Evolutionary conservation across 2,888 invertebrate species (phyloP).

Genomic region (Galerucella nymphaeae): DNA sequence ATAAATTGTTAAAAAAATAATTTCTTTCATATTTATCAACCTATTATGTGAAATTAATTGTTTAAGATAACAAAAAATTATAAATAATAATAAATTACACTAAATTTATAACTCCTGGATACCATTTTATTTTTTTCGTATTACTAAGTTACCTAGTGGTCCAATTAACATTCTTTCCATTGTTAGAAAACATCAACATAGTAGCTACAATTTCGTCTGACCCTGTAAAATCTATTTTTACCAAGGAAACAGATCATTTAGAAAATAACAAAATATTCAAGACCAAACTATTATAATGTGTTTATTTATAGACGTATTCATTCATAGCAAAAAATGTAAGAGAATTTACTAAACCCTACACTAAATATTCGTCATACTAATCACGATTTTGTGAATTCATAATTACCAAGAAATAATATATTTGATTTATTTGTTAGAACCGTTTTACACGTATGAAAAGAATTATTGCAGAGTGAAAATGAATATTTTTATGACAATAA

Average conservation of each 20-base stretch:
- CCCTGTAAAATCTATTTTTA: constrained; percentile 4
- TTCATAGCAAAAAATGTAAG: background rate
- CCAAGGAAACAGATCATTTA: background rate
- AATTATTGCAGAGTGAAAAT: too few species aligned
- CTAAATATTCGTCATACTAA: background rate
- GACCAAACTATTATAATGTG: background rate
- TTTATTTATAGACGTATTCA: constrained; percentile 8
- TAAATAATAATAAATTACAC: too few species aligned
- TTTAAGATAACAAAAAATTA: too few species aligned
- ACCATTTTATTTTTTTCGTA: background rate
- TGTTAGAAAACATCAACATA: background rate
- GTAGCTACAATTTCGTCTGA: background rate
- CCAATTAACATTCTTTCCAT: background rate
- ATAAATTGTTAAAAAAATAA: too few species aligned
- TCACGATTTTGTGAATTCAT: background rate
- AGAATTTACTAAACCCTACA: background rate
- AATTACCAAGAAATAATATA: too few species aligned
- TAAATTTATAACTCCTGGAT: background rate
- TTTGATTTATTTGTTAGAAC: too few species aligned
- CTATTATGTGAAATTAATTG: too few species aligned
- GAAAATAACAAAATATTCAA: background rate
- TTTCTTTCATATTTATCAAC: too few species aligned
- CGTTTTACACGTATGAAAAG: too few species aligned
- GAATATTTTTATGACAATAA: too few species aligned
- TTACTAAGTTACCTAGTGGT: background rate